phyloP scores from a whole-genome alignment of 2,888 invertebrate species.

The Parnassius apollo region DNA sequence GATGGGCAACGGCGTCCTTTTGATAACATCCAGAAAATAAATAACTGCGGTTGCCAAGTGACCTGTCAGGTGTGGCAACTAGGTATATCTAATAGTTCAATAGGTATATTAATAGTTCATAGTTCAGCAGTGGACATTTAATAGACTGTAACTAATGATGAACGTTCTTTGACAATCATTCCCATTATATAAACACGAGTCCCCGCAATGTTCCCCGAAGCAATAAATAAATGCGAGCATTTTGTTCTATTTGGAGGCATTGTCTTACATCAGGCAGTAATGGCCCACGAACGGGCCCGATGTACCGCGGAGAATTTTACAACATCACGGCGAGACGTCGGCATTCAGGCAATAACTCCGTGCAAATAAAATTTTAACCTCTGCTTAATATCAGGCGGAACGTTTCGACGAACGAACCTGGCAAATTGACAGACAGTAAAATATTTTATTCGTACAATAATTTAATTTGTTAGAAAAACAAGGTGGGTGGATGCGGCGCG shows the following conservation, averaged over 20 bases:
- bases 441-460: conserved; percentile 78
- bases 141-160: too few relatives aligned
- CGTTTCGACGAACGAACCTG: conserved; percentile 59
- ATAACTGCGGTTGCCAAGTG: too few relatives aligned
- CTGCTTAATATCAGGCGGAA: conserved; percentile 74
- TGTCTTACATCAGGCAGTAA: conserved; percentile 68
- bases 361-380: conserved; percentile 78
- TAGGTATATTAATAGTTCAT: too few relatives aligned
- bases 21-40: too few relatives aligned
- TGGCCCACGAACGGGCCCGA: conserved; percentile 54
- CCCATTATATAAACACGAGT: conserved; percentile 2
- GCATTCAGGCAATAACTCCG: conserved; percentile 62
- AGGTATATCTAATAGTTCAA: too few relatives aligned
- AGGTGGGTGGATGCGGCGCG: conserved; percentile 39
- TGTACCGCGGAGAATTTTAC: conserved; percentile 58
- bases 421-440: conserved; percentile 80
- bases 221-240: conserved; percentile 57
- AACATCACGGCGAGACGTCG: conserved; percentile 55
- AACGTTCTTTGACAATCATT: neutral
- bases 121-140: too few relatives aligned
- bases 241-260: conserved; percentile 68
- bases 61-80: too few relatives aligned
- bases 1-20: too few relatives aligned
- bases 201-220: conserved; percentile 33
- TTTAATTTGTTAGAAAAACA: conserved; percentile 79